Evolutionary conservation across 2,113 vertebrate genomes (phyloP), one percentile per base, ranked within the genome.

Genomic region (Neodontobutis hainanensis): DNA sequence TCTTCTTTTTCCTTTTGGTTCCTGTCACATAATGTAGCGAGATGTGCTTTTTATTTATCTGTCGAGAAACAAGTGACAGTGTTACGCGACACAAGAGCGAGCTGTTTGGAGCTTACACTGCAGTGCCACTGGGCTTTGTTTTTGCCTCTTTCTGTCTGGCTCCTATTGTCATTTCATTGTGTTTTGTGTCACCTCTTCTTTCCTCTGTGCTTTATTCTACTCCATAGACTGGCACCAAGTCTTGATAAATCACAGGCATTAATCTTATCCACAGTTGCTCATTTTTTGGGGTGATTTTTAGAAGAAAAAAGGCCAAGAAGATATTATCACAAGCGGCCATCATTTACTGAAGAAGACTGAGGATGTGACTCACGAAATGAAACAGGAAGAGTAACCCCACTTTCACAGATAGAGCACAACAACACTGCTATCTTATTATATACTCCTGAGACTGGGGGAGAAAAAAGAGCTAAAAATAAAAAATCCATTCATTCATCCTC

Each of bases 1-100:
- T 38, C 43, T 11, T 46, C 11, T 53, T 27, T 12, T 14, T 61
- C 14, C 42, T 7, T 40, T 40, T 19, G 36, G 16, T 51, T 36
- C 16, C 44, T 46, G 35, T 63, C 36, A 11, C 68, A 9, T 43
- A 58, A 67, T 40, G 42, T 65, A 51, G 12, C 78, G 57, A 70
- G 60, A 74, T 51, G 60, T 46, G 36, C 44, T 15, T 76, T 36
- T 65, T 59, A 36, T 36, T 65, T 49, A 11, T 61, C 61, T 73
- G 12, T 43, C 32, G 38, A 62, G 38, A 57, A 64, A 61, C 19
- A 65, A 35, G 65, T 44, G 50, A 51, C 9, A 6, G 67, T 50
- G 51, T 57, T 52, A n/a, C n/a, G n/a, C n/a, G n/a, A n/a, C n/a
- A n/a, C n/a, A n/a, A n/a, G n/a, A n/a, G n/a, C n/a, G n/a, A n/a